Evolutionary conservation across 2,113 vertebrate genomes (phyloP).

Genomic region (Clinocottus analis): DNA sequence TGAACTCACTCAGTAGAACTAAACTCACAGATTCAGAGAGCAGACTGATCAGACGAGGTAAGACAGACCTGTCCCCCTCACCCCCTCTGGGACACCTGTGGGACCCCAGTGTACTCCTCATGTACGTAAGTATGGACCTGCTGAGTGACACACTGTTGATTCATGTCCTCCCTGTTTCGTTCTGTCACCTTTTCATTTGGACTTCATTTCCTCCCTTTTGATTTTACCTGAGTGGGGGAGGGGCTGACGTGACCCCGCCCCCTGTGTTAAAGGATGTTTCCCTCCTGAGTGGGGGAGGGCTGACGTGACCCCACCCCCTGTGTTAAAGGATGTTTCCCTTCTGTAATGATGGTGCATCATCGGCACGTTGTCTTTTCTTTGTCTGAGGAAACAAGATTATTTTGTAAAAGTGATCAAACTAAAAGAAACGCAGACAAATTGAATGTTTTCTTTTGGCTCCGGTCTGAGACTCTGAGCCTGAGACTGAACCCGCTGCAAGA

Average conservation of each 20-base stretch:
- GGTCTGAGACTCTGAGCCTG: conserved; percentile 84
- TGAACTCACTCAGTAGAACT: conserved; percentile 74
- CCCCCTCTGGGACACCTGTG: not conserved
- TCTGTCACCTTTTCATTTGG: conserved; percentile 77
- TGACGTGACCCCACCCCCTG: conserved; percentile 34
- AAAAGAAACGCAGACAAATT: conserved; percentile 64
- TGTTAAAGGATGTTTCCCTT: conserved; percentile 77
- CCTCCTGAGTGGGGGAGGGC: not conserved
- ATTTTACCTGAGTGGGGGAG: conserved; percentile 61
- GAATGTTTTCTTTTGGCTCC: conserved; percentile 82
- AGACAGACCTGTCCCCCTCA: conserved; percentile 21
- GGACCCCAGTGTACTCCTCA: conserved; percentile 79
- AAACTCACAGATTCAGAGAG: not conserved
- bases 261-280: conserved; percentile 77
- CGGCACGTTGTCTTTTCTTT: conserved; percentile 45
- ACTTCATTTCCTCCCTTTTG: conserved; percentile 78
- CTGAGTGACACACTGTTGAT: conserved; percentile 87
- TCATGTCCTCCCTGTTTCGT: conserved; percentile 78
- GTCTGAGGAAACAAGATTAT: conserved; percentile 66
- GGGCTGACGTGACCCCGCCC: conserved; percentile 33
- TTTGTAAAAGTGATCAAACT: conserved; percentile 79
- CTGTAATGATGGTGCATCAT: conserved; percentile 61
- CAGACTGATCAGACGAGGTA: conserved; percentile 47
- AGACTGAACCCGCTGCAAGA: conserved; percentile 83
- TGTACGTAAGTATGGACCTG: conserved; percentile 98